Base-by-base conservation (phyloP, 2,888 invertebrate species). In the Caenorhabditis plicata region DNA sequence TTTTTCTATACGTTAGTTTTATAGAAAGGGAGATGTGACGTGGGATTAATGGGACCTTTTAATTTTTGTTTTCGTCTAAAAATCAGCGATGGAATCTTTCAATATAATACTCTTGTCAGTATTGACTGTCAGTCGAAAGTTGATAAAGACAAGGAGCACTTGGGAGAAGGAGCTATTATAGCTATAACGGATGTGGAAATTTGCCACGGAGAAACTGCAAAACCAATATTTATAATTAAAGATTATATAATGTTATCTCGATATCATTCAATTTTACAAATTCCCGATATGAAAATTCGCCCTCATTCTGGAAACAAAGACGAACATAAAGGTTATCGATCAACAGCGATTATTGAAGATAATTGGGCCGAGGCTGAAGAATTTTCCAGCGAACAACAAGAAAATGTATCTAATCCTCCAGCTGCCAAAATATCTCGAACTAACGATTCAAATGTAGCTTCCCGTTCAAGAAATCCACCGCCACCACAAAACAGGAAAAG, bases 241-340 rank as follows among this genome's bases (percentile, higher is more conserved):
- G 63, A 53, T n/a, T 67, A 67, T 40, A 38, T 47, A 22, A 17
- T 67, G 13, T 47, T 67, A 4, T 53, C 56, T 1, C 46, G 55
- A 13, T 44, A 56, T 36, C 50, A 55, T 23, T 36, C 22, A 19
- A 22, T 41, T 27, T 27, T 27, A 27, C 13, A 13, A 7, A 13
- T 8, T 19, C 36, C 36, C n/a, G 36, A 7, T 8, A 8, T 9
- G n/a, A 19, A 36, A 19, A 11, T n/a, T n/a, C 36, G 9, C 36
- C 8, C 8, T 8, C 36, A 36, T 19, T 17, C 15, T 19, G 36
- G 36, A 8, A 19, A n/a, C 7, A 36, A 9, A 8, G 39, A 39
- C 15, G 20, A 7, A 13, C 41, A 41, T 41, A 4, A 15, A 15
- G 26, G 26, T 4, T 41, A 41, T 27, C 41, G 26, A 15, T 44